Evolutionary conservation across 2,888 invertebrate genomes (phyloP).

Genomic region (Xiphydria camelus): DNA sequence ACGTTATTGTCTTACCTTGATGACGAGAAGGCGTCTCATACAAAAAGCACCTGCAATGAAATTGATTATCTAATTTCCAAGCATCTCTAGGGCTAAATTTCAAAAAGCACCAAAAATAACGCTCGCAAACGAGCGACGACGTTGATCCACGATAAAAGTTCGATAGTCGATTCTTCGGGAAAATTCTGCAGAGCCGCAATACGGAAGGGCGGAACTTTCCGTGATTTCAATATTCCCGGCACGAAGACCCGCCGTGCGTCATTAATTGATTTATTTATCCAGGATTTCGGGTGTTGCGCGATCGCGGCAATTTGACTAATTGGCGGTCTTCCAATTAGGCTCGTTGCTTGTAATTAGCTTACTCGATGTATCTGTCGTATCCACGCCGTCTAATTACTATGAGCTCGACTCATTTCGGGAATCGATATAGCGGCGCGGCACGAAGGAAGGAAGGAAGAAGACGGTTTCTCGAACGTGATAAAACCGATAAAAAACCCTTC

Average conservation of each 20-base stretch:
- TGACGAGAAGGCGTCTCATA: conserved; percentile 63
- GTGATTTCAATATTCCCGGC: neutral
- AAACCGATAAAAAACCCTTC: no score
- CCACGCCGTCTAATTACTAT: neutral
- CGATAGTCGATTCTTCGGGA: no score
- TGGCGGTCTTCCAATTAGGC: conserved; percentile 56
- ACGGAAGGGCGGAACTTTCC: neutral
- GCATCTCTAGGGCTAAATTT: neutral
- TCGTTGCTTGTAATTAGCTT: conserved; percentile 42
- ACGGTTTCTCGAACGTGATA: no score
- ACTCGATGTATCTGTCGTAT: neutral
- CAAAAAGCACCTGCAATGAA: conserved; percentile 71
- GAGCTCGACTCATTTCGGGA: neutral
- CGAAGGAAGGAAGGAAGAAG: no score
- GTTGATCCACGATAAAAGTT: no score
- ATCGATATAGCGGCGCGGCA: neutral
- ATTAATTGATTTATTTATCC: conserved; percentile 38
- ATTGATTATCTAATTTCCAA: conserved; percentile 5
- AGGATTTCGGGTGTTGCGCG: conserved; percentile 26
- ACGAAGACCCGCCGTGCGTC: no score
- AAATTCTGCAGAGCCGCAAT: no score
- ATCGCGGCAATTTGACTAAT: conserved; percentile 40
- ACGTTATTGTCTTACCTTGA: conserved; percentile 60
- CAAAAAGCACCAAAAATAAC: neutral
- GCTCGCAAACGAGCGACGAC: no score